Percentiles rank a stretch among this genome's conserved stretches.
Evolutionary conservation across 2,113 vertebrate species (phyloP).

Genomic region (Myiozetetes cayanensis): DNA sequence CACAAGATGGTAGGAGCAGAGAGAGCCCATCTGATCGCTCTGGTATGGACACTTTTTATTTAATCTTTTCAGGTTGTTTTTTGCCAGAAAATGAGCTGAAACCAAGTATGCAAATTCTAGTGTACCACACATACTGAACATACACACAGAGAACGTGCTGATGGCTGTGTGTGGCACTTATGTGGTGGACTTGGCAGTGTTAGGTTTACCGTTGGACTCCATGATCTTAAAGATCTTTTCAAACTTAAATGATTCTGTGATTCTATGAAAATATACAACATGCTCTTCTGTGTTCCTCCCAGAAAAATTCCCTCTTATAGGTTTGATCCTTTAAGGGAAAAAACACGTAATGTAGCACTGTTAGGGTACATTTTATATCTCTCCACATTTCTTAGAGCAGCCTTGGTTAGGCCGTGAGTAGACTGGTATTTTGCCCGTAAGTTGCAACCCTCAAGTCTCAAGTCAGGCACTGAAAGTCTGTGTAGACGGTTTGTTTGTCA

Average conservation of each 20-base stretch:
- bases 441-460: not conserved
- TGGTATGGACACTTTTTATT: not conserved
- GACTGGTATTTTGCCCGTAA: not conserved
- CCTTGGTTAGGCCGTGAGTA: not conserved
- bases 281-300: not conserved
- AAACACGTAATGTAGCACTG: not conserved
- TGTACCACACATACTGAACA: not conserved
- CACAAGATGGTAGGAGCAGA: not conserved
- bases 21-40: not conserved
- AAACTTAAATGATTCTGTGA: not conserved
- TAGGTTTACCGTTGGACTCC: not conserved
- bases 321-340: not conserved
- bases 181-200: not conserved
- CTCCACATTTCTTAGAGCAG: not conserved
- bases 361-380: not conserved
- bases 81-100: not conserved
- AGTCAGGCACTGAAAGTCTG: not conserved
- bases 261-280: fast-evolving
- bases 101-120: not conserved
- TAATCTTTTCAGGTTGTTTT: not conserved
- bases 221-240: not conserved
- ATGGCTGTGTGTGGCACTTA: not conserved
- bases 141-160: not conserved
- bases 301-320: not conserved
- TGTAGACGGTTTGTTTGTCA: not conserved